Base-by-base conservation (phyloP, 2,888 invertebrate species). In the Branchipolynoe longqiensis region DNA sequence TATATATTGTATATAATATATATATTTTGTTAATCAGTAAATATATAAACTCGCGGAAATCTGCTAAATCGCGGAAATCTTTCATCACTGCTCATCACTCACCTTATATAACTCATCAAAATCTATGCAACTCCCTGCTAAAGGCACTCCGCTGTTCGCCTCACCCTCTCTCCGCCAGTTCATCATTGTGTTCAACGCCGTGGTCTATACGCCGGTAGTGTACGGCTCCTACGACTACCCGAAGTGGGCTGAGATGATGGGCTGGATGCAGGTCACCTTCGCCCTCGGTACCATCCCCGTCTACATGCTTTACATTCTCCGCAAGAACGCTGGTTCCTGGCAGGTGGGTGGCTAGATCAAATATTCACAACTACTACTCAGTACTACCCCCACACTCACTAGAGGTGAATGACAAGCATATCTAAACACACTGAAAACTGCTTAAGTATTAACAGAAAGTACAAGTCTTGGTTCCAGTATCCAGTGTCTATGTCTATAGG, bases 181-280 rank as follows among this genome's bases (percentile, higher is more conserved):
- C 54, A 84, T 84, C 73, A 84, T 84, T 25, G 33, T 84, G 31
- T 84, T 84, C 73, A 84, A 84, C 54, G 84, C 84, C 8, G 84
- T 73, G 12, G 48, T 84, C n/a, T 84, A 64, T 36, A 54, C 59
- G 31, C 84, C 84, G 2, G 84, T 84, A 1, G 18, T 28, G 0
- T 31, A 28, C 12, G 84, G 84, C n/a, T 28, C 31, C 33, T 84
- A 84, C 69, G 8, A 6, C 1, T 84, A 84, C 73, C 84, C 84
- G 0, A 40, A 25, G 64, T 84, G 84, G 84, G 84, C 48, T 1
- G 41, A 84, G 69, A 28, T 54, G 18, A 31, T 84, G n/a, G 84
- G 84, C 3, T 78, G 78, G 78, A 0, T 78, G 25, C 78, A 78
- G 48, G 78, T 48, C 8, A 48, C n/a, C 18, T 12, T 78, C 4